A percentile compares a stretch with the other conserved stretches of the same genome.
phyloP scores from a whole-genome alignment of 2,888 invertebrate genomes.

The Bimastos eiseni region DNA sequence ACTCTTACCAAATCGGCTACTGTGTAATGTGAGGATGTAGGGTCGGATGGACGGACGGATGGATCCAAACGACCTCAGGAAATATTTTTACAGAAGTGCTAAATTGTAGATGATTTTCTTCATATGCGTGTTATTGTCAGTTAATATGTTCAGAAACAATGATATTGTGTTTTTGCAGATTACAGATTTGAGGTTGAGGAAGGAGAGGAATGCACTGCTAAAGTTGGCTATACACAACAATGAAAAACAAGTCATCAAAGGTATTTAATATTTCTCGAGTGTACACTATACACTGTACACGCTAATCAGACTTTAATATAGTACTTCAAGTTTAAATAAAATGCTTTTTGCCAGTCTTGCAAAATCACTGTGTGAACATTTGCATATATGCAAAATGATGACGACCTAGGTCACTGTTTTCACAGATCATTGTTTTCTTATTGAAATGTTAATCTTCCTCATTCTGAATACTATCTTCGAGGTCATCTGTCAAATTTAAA shows the following conservation, averaged over 20 bases:
- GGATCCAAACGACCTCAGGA: no score
- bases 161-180: background rate
- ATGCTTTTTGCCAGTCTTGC: background rate
- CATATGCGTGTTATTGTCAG: background rate
- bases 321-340: background rate
- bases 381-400: background rate
- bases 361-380: background rate
- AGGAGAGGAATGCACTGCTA: conserved; percentile 9
- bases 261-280: background rate
- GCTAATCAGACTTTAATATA: background rate
- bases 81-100: background rate
- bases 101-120: background rate
- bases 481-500: no score
- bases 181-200: background rate
- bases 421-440: no score
- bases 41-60: background rate
- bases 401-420: no score
- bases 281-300: background rate
- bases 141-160: background rate
- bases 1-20: no score
- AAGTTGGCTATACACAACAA: background rate
- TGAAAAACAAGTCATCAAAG: conserved; percentile 1
- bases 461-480: no score
- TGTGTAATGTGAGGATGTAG: background rate
- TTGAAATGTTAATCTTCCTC: no score